These are phyloP conservation scores for Lordiphosa collinella DNA, from an alignment of 1,140 invertebrate genomes.

Conservation along the genomic window DNA sequence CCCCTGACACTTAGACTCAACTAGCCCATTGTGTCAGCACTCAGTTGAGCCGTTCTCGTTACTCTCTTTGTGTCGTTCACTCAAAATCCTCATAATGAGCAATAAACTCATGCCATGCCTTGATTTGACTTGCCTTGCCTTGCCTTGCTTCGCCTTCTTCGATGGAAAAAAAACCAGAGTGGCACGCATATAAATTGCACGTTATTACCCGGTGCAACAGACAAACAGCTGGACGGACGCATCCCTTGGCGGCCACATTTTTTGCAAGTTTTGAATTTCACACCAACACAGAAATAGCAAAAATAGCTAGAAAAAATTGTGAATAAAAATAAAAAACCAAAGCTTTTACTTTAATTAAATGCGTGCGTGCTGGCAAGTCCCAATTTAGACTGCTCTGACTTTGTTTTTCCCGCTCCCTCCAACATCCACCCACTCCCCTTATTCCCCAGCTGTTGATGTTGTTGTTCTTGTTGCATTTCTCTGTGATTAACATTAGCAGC, in stretches of 20 bases:
- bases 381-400: slow-evolving; percentile 63
- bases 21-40: no score
- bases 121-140: no score
- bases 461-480: slow-evolving; percentile 24
- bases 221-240: slow-evolving; percentile 19
- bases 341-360: slow-evolving; percentile 77
- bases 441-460: not conserved
- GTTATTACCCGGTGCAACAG: slow-evolving; percentile 58
- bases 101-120: no score
- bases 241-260: slow-evolving; percentile 59
- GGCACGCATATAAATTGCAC: slow-evolving; percentile 65
- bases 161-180: slow-evolving; percentile 20
- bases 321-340: slow-evolving; percentile 43
- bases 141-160: not conserved
- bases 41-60: no score
- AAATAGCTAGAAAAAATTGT: slow-evolving; percentile 20
- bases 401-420: slow-evolving; percentile 24
- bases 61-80: no score
- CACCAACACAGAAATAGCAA: slow-evolving; percentile 33
- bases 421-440: slow-evolving; percentile 15
- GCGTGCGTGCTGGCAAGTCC: slow-evolving; percentile 63
- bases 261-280: slow-evolving; percentile 32
- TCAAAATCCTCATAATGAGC: no score
- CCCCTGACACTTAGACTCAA: no score
- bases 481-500: slow-evolving; percentile 60